phyloP scores from a whole-genome alignment of 2,888 invertebrate species.

The Andrena praecox region DNA sequence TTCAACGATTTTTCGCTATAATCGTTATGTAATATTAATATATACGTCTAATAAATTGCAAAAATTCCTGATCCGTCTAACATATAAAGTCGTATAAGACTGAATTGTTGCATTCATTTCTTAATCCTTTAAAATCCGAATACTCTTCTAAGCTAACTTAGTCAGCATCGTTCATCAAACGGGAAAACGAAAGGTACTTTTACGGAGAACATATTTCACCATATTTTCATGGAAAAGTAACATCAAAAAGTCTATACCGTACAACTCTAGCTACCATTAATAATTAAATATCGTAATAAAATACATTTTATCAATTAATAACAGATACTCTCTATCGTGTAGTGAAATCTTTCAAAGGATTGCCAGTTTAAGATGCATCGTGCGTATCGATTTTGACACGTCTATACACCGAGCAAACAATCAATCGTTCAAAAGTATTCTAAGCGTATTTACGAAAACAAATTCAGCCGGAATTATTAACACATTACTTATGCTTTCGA shows the following conservation, averaged over 20 bases:
- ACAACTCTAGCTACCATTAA: no score
- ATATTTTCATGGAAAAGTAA: background rate
- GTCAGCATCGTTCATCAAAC: background rate
- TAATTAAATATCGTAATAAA: background rate
- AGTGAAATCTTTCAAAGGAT: constrained; percentile 15
- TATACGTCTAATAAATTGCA: constrained; percentile 59
- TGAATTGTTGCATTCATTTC: constrained; percentile 4
- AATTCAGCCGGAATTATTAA: constrained; percentile 16
- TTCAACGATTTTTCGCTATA: constrained; percentile 40
- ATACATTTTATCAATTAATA: background rate
- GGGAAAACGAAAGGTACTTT: no score
- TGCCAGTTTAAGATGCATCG: background rate
- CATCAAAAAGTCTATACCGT: background rate
- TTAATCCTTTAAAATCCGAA: background rate
- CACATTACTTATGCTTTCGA: background rate
- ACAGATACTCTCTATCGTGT: no score
- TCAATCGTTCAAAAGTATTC: constrained; percentile 5
- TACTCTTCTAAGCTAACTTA: background rate
- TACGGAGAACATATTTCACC: no score
- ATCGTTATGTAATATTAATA: constrained; percentile 52
- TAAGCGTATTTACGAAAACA: background rate
- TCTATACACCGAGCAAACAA: background rate
- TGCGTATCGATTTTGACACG: constrained; percentile 3
- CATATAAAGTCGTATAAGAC: constrained; percentile 44
- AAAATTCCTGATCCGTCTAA: constrained; percentile 53